Evolutionary conservation across 2,888 invertebrate genomes (phyloP), one percentile per base, ranked within the genome.

Genomic region (Acrocyrtus sp.): DNA sequence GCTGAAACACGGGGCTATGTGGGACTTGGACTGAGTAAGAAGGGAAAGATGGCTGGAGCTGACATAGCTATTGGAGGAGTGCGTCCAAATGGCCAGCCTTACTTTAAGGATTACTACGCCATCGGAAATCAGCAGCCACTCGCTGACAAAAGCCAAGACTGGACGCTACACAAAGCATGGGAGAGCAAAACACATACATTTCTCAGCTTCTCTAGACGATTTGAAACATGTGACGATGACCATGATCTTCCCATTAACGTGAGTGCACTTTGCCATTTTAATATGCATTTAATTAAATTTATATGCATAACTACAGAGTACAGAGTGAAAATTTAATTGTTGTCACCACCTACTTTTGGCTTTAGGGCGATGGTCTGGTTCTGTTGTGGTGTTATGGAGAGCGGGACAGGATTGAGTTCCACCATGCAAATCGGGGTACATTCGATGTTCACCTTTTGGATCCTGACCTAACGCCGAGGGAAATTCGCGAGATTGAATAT

Each of bases 351-450:
- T 27, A 4, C 27, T 5, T 58, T 26, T 15, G n/a, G n/a, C 24
- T 43, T 17, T 12, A 58, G 41, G 43, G 24, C 1, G 43, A 62
- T 19, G 43, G n/a, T 15, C 19, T 54, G 0, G 3, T 29, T 15
- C 8, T 63, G 27, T 45, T 63, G 21, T 63, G 63, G 63, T 26
- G 45, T 3, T 63, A 45, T 22, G 43, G 54, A 1, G 63, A 63
- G n/a, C 24, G 17, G 1, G 63, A 63, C 54, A 39, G 8, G 12
- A 39, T 39, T n/a, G 56, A 19, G 2, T 58, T 43, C 41, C 67
- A 67, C 29, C 51, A 24, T 45, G 2, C 39, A 21, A 57, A 58
- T n/a, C 24, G 56, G n/a, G 58, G 67, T 1, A 19, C 45, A 0
- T 41, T 12, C 19, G 12, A 41, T 0, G 27, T 51, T n/a, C 26